These are phyloP conservation scores for Fabriciana adippe DNA, from an alignment of 2,888 invertebrate species.

Conservation along the genomic window DNA sequence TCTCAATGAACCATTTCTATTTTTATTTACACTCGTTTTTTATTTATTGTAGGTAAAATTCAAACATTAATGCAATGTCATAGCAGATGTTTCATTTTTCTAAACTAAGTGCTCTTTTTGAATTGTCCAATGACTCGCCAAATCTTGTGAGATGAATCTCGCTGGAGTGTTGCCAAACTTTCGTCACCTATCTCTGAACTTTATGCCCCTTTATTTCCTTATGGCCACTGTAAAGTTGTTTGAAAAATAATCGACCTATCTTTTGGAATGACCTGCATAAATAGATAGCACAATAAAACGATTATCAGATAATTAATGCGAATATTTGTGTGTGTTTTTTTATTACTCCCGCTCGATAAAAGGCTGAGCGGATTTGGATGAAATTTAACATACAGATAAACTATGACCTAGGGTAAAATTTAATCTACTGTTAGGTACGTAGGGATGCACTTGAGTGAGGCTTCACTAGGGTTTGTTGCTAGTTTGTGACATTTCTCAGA, in stretches of 20 bases:
- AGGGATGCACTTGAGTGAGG: too few relatives aligned
- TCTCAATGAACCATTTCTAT: background rate
- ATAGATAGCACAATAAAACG: background rate
- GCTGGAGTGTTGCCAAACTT: constrained; percentile 40
- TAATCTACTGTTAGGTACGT: too few relatives aligned
- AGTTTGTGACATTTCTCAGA: too few relatives aligned
- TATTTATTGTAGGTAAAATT: background rate
- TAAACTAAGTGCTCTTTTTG: constrained; percentile 28
- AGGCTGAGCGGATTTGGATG: too few relatives aligned
- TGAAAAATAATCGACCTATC: constrained; percentile 31
- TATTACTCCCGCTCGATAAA: too few relatives aligned
- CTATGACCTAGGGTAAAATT: too few relatives aligned
- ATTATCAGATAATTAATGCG: background rate
- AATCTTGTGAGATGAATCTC: constrained; percentile 39
- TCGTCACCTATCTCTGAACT: constrained; percentile 43
- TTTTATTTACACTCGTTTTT: background rate
- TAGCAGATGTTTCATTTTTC: constrained; percentile 28
- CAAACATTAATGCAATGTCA: background rate
- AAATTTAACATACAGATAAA: too few relatives aligned
- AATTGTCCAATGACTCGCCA: constrained; percentile 39
- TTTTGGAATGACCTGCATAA: background rate
- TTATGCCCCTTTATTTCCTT: constrained; percentile 44
- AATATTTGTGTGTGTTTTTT: too few relatives aligned
- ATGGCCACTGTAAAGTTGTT: constrained; percentile 30
- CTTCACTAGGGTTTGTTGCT: too few relatives aligned